Base-by-base conservation (phyloP, 2,113 vertebrate genomes). In the Macrotus californicus region DNA sequence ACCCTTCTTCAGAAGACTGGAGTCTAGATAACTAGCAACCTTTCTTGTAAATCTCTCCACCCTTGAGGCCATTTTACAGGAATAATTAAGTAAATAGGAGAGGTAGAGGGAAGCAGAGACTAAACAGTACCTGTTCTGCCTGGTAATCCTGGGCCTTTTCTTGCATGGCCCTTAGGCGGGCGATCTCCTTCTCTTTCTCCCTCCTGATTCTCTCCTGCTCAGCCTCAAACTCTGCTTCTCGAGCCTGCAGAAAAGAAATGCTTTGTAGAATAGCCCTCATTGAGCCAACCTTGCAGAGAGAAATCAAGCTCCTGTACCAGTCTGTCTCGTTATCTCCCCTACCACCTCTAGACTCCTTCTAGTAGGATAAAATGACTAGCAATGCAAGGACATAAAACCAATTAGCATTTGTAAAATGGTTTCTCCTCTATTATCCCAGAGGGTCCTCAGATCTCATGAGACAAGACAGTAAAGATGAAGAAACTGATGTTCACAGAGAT, bases 101-200 rank as follows among this genome's bases (percentile, higher is more conserved):
- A 6, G 12, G 21, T 29, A 1, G 80, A 43, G 59, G 43, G 50
- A 59, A 79, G 39, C 22, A 0, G 5, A 64, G 18, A 16, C 18
- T 5, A 18, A 36, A 11, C 1, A 39, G 22, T 95, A 99, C 99
- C 99, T 99, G 98, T 94, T 99, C 98, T 7, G 99, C 99, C 94
- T 98, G 98, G 89, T 98, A 96, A 84, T 99, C 99, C 93, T 90
- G 98, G 19, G 98, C 99, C 89, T 97, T 98, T 96, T 99, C 98
- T 69, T 99, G 99, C 85, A 98, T 92, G 52, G 99, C 98, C 85
- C 99, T 98, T 96, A 99, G 90, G 34, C 97, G 97, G 0, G 98
- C 96, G 0, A 98, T 98, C 95, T 99, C 99, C 96, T 98, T 97
- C 97, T 99, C 99, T 93, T 99, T 99, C 94, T 99, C 99, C 97